Evolutionary conservation across 2,888 invertebrate species (phyloP).

Genomic region (Cryptus viduatorius): DNA sequence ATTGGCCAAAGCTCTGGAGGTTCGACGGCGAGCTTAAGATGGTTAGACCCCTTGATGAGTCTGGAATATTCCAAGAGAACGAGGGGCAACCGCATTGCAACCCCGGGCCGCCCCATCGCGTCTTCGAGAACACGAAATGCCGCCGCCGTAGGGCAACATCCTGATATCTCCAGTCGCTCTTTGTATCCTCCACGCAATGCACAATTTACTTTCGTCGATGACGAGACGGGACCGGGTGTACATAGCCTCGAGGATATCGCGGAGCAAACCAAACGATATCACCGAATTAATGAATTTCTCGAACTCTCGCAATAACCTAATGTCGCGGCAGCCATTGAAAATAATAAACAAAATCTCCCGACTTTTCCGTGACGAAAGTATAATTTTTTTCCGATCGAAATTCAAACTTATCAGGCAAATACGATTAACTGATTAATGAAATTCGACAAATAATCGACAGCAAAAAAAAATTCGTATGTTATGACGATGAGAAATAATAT

Average conservation of each 20-base stretch:
- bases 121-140: constrained; percentile 50
- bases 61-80: constrained; percentile 71
- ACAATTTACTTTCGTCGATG: constrained; percentile 52
- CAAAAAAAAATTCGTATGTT: no score
- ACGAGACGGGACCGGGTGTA: constrained; percentile 10
- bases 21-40: constrained; percentile 75
- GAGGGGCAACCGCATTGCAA: constrained; percentile 33
- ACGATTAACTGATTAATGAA: no score
- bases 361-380: not conserved
- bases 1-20: constrained; percentile 55
- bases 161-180: constrained; percentile 78
- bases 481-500: no score
- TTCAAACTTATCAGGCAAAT: no score
- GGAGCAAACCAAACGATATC: constrained; percentile 24
- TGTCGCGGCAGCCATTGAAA: not conserved
- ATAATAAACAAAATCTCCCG: not conserved
- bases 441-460: no score
- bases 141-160: constrained; percentile 73
- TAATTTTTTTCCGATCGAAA: no score
- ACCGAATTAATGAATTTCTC: constrained; percentile 25
- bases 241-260: constrained; percentile 20
- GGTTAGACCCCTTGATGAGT: constrained; percentile 78
- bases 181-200: constrained; percentile 72
- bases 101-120: constrained; percentile 31
- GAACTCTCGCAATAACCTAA: not conserved